Base-by-base conservation (phyloP, 92 coral and sea anemone genomes). In the Nematostella vectensis region DNA sequence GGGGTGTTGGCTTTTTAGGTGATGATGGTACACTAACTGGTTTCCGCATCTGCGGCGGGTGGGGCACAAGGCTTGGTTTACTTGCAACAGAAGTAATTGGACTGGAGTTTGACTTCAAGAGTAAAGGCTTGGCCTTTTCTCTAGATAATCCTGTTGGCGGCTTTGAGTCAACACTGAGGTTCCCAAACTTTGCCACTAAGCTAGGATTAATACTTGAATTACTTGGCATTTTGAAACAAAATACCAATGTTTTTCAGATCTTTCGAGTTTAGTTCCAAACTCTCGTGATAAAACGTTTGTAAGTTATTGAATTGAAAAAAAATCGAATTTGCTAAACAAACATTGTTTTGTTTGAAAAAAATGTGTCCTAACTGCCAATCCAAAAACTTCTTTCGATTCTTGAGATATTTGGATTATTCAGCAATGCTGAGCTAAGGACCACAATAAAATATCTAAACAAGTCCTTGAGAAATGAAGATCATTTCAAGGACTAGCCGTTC, bases 1-100 rank as follows among this genome's bases (percentile, higher is more conserved):
- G 95, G 6, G 84, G 88, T 17, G 63, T 59, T 27, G 95, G 95
- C 50, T 70, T 81, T 24, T 75, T 51, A 21, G 55, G 50, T 48
- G 68, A 11, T 0, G 31, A 22, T 20, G 72, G 58, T 3, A 36
- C 30, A 2, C 51, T 58, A 9, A 36, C 30, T 15, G 68, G 55
- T 31, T 42, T 67, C n/a, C 36, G 52, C n/a, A 31, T 44, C 36
- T 53, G 72, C 4, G 85, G 85, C 21, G 85, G 85, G 27, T 72
- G 75, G 2, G 85, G 79, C 27, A 56, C 11, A 27, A 73, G 51
- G 26, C 24, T 55, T 54, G 61, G 56, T 62, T 30, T 75, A 28
- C 40, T 3, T 4, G 48, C 37, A 18, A 25, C 47, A 19, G 43
- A 54, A 6, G 70, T 45, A 13, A 28, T n/a, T 3, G 29, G 15